These are phyloP conservation scores for Noctua janthina DNA, from an alignment of 2,888 invertebrate species.

Conservation along the genomic window DNA sequence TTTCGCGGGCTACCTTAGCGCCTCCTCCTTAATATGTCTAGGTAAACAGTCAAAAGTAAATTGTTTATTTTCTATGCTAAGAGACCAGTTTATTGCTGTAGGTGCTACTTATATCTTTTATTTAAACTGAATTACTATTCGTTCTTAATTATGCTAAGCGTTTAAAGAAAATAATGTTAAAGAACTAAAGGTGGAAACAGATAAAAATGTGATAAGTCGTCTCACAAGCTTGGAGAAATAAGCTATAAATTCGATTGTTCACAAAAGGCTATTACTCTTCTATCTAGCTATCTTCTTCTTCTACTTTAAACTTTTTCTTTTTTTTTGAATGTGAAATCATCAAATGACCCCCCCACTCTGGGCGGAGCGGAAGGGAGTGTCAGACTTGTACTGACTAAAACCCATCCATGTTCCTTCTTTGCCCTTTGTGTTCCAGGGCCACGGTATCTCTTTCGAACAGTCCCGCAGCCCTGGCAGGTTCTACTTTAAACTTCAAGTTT, in stretches of 20 bases:
- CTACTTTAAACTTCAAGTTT: not conserved
- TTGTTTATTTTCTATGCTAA: not conserved
- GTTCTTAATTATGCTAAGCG: not conserved
- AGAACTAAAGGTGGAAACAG: not conserved
- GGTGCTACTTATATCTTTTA: not conserved
- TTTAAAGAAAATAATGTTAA: not conserved
- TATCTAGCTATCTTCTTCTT: not conserved
- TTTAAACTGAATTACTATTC: not conserved
- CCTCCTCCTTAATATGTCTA: not conserved
- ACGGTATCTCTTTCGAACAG: too few relatives aligned
- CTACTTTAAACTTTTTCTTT: not conserved
- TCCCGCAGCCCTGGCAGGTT: too few relatives aligned
- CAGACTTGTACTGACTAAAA: too few relatives aligned
- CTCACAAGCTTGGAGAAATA: not conserved
- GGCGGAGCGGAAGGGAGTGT: too few relatives aligned
- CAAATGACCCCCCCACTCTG: too few relatives aligned
- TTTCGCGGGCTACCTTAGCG: not conserved
- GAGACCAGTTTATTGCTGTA: not conserved
- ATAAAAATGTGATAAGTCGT: not conserved
- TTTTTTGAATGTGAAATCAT: too few relatives aligned
- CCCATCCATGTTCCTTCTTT: too few relatives aligned
- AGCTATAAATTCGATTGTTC: not conserved
- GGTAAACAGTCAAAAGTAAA: not conserved
- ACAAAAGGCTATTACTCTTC: not conserved
- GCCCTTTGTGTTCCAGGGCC: too few relatives aligned